Base-by-base conservation (phyloP, 2,797 vertebrate species). In the Sitta carolinensis region DNA sequence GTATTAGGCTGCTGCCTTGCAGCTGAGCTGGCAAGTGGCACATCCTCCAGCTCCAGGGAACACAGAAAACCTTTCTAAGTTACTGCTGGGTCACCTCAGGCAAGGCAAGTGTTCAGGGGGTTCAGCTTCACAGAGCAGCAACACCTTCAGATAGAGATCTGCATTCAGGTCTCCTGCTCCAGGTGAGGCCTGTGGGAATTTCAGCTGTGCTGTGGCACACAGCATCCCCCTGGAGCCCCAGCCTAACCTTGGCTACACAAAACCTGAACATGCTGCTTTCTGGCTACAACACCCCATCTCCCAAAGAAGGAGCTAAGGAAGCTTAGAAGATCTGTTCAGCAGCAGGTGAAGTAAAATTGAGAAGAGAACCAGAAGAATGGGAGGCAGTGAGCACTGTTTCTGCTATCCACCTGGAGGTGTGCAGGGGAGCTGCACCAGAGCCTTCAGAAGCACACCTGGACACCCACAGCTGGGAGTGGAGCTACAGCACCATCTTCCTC, bases 121-220 rank as follows among this genome's bases (percentile, higher is more conserved):
- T 5, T 27, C 26, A 80, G 45, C 2, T 76, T 19, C 32, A 18
- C 1, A 30, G 40, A 45, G 4, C 68, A 94, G 43, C 36, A 18
- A 14, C 2, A 10, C 23, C 8, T 84, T 76, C 63, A 89, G 45
- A 52, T 0, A 43, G 25, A 74, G 26, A 15, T 72, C 50, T 14
- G 8, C n/a, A n/a, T 5, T 11, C 27, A 15, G 23, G 1, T 11
- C 54, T 42, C 30, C 25, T 2, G 0, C 40, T 42, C 23, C 30
- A n/a, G 26, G 32, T 51, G 15, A 61, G 50, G 40, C 32, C 62
- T 51, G 38, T 1, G 7, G 40, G 54, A 26, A 45, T 5, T 40
- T 26, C 45, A 5, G 66, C 32, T 1, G 2, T 4, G 23, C 29
- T 69, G 43, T 43, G 54, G 12, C 11, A 30, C 59, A 59, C 0